phyloP scores from a whole-genome alignment of 2,888 invertebrate genomes.

The Catocala sponsa region DNA sequence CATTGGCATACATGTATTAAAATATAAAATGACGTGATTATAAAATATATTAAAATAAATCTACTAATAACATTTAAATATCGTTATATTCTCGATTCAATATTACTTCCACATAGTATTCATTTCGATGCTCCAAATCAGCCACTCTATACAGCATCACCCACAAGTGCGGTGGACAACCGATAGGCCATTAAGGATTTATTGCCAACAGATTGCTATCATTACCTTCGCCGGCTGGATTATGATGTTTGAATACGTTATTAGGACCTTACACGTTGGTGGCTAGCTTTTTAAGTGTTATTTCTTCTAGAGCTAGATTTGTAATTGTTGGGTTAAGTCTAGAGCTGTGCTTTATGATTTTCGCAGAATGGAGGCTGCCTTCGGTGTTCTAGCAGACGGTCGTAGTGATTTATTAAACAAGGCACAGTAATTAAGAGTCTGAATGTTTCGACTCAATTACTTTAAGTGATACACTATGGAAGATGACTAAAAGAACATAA shows the following conservation, averaged over 20 bases:
- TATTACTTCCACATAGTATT: slow-evolving; percentile 32
- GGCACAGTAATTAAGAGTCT: too few species aligned
- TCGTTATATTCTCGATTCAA: slow-evolving; percentile 19
- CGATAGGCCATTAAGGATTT: slow-evolving; percentile 83
- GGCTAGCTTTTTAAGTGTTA: slow-evolving; percentile 36
- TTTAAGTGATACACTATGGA: too few species aligned
- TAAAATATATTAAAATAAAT: too few species aligned
- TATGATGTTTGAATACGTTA: slow-evolving; percentile 85
- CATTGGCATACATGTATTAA: too few species aligned
- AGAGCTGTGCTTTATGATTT: slow-evolving; percentile 1
- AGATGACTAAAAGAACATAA: too few species aligned
- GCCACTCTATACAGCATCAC: slow-evolving; percentile 56
- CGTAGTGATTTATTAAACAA: too few species aligned
- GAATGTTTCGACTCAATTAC: too few species aligned
- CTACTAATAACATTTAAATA: background rate
- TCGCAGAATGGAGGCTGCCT: background rate
- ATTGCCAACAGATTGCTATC: slow-evolving; percentile 84
- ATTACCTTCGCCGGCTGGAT: slow-evolving; percentile 74
- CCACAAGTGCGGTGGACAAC: slow-evolving; percentile 79
- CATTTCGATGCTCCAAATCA: slow-evolving; percentile 43
- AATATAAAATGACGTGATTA: too few species aligned
- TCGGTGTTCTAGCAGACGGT: too few species aligned
- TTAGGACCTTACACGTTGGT: slow-evolving; percentile 60
- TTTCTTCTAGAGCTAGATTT: slow-evolving; percentile 40
- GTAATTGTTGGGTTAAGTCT: slow-evolving; percentile 23